phyloP scores from a whole-genome alignment of 2,888 invertebrate species.

The Drosophila mercatorum region DNA sequence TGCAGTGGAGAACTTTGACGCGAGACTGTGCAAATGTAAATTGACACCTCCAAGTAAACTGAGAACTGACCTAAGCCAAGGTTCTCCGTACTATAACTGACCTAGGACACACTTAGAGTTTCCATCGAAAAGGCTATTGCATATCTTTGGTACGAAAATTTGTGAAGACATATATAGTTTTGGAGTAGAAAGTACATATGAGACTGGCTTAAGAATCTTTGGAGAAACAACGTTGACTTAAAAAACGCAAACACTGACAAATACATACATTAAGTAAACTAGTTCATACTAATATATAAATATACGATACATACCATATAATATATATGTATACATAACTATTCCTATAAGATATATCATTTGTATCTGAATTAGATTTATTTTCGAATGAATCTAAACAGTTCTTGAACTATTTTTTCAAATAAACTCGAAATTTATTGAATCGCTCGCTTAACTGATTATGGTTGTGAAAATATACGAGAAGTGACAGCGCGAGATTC shows the following conservation, averaged over 20 bases:
- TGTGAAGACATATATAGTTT: constrained; percentile 25
- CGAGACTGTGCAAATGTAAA: constrained; percentile 13
- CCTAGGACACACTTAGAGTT: constrained; percentile 43
- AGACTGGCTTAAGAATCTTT: constrained; percentile 29
- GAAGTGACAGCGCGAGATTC: constrained; percentile 11
- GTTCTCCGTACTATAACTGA: constrained; percentile 49
- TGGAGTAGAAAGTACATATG: constrained; percentile 10
- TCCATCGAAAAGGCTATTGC: constrained; percentile 19
- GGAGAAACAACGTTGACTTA: background rate
- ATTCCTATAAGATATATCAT: constrained; percentile 49
- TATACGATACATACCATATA: background rate
- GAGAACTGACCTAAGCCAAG: constrained; percentile 64
- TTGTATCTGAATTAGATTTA: constrained; percentile 43
- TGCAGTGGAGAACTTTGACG: constrained; percentile 29
- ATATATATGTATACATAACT: constrained; percentile 19
- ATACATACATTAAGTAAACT: background rate
- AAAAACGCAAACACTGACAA: background rate
- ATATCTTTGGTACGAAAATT: constrained; percentile 34
- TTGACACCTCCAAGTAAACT: constrained; percentile 11
- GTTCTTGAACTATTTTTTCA: constrained; percentile 16
- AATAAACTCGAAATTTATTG: constrained; percentile 35
- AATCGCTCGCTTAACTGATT: constrained; percentile 84
- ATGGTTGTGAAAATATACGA: constrained; percentile 81
- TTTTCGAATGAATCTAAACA: constrained; percentile 6
- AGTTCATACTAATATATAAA: background rate